Conservation (phyloP, 1,140 invertebrate genomes). For the Melanaphis sacchari region DNA sequence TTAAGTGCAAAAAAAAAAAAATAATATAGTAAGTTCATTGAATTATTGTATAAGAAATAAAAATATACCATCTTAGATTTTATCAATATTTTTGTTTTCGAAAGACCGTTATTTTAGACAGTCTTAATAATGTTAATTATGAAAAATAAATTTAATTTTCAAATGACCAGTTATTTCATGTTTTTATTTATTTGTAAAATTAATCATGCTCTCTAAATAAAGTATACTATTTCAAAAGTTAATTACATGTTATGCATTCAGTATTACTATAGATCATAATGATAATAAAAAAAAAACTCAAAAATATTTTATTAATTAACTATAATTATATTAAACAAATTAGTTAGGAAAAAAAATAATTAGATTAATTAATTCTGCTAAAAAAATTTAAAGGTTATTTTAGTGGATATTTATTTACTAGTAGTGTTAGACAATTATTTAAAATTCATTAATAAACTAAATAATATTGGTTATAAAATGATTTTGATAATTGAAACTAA, state of each 20-base stretch:
- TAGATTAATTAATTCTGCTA: too few relatives aligned
- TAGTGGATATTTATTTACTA: neutral
- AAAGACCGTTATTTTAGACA: neutral
- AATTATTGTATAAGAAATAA: slow-evolving; percentile 14
- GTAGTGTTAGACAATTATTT: neutral
- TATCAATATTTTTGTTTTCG: neutral
- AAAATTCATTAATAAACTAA: too few relatives aligned
- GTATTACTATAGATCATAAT: neutral
- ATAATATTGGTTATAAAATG: too few relatives aligned
- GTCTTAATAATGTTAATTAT: slow-evolving; percentile 21
- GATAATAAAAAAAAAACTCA: neutral
- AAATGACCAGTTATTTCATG: neutral
- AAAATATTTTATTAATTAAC: neutral
- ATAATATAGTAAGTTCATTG: neutral
- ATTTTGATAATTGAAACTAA: too few relatives aligned
- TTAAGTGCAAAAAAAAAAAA: slow-evolving; percentile 11
- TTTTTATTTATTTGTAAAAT: neutral
- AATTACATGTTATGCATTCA: neutral
- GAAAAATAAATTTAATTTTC: slow-evolving; percentile 29
- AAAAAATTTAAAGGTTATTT: neutral
- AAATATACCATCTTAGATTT: neutral
- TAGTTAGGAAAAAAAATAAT: neutral
- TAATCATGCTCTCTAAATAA: neutral
- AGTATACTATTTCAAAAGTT: neutral
- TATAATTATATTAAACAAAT: neutral